Conservation (phyloP, 2,113 vertebrate species). For the Pachycephala philippinensis region DNA sequence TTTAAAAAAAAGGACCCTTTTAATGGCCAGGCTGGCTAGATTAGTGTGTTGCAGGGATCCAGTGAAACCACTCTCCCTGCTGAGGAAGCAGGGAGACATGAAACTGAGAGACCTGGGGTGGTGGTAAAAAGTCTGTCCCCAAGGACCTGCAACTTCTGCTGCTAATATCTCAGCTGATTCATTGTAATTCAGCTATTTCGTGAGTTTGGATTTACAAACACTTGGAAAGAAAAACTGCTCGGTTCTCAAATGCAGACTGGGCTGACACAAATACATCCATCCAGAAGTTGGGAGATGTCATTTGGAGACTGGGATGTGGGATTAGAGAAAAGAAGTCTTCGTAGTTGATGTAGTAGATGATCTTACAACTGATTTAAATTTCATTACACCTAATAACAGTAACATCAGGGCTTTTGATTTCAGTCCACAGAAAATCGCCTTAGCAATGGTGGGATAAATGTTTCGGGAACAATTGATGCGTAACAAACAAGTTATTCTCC, state of each 20-base stretch:
- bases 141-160: neutral
- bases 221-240: neutral
- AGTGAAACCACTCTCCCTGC: neutral
- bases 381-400: neutral
- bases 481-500: neutral
- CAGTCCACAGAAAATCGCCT: neutral
- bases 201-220: neutral
- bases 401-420: neutral
- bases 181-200: fast-evolving
- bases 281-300: neutral
- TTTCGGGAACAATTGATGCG: neutral
- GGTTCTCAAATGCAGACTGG: neutral
- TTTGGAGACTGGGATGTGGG: neutral
- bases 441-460: neutral
- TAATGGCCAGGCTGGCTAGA: neutral
- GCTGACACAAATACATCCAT: neutral
- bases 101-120: neutral
- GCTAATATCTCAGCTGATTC: neutral
- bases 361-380: neutral
- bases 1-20: neutral
- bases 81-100: neutral
- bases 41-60: neutral
- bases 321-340: neutral
- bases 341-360: neutral
- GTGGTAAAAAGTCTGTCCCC: neutral